A percentile compares a stretch with the other conserved stretches of the same genome.
Evolutionary conservation across 2,797 vertebrate species (phyloP).

Genomic region (Notolepis coatsorum): DNA sequence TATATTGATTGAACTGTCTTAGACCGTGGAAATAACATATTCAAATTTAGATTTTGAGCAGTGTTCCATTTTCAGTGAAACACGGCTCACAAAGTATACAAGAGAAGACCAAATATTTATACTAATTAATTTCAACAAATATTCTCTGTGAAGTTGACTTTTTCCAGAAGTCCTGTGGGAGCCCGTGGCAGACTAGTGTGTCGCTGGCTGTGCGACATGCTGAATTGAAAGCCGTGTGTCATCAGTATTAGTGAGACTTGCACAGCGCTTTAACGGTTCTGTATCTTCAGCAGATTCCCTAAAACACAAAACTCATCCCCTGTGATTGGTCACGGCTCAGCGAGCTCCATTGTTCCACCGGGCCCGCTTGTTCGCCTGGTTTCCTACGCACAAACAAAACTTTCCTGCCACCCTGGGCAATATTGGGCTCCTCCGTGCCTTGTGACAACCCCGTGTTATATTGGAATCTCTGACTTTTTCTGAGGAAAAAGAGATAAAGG

Average conservation of each 20-base stretch:
- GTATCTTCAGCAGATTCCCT: conserved; percentile 89
- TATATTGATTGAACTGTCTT: no score
- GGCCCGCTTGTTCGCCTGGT: conserved; percentile 70
- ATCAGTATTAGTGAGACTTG: conserved; percentile 79
- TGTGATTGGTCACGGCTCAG: conserved; percentile 78
- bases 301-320: conserved; percentile 78
- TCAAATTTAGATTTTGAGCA: no score
- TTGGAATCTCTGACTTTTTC: conserved; percentile 67
- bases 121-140: conserved; percentile 8
- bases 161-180: conserved; percentile 20
- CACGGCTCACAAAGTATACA: background rate
- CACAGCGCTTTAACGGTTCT: conserved; percentile 78
- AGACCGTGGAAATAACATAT: no score
- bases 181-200: conserved; percentile 29
- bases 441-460: conserved; percentile 61
- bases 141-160: conserved; percentile 26
- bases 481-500: conserved; percentile 64
- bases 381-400: conserved; percentile 80
- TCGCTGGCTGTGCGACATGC: conserved; percentile 56
- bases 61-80: no score
- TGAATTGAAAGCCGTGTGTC: conserved; percentile 81
- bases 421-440: conserved; percentile 73
- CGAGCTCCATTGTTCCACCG: conserved; percentile 73
- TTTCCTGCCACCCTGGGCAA: conserved; percentile 71
- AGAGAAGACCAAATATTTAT: background rate